A percentile compares a stretch with the other conserved stretches of the same genome.
Evolutionary conservation across 1,140 invertebrate species (phyloP).

Genomic region (Zophobas atratus): DNA sequence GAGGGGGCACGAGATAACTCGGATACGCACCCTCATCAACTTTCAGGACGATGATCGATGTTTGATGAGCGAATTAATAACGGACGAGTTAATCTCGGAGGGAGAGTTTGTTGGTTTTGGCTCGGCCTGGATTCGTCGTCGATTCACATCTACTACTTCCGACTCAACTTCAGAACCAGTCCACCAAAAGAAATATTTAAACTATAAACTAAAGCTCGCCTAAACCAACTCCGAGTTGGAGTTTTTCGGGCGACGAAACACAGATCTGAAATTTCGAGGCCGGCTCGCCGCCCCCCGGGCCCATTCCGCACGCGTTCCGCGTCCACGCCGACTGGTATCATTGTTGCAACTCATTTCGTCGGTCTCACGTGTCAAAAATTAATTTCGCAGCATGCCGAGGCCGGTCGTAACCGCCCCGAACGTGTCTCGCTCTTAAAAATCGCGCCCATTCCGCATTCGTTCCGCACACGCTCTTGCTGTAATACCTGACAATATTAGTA

Average conservation of each 20-base stretch:
- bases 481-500: conserved; percentile 47
- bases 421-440: conserved; percentile 20
- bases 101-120: conserved; percentile 8
- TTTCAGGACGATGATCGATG: conserved; percentile 15
- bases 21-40: conserved; percentile 23
- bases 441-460: conserved; percentile 11
- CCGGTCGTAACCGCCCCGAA: neutral
- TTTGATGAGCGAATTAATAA: conserved; percentile 34
- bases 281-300: neutral
- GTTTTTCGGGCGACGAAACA: neutral
- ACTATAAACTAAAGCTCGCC: too few species aligned
- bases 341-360: too few species aligned
- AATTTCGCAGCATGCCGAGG: conserved; percentile 25
- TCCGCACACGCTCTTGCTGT: conserved; percentile 16
- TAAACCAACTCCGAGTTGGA: too few species aligned
- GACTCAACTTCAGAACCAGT: too few species aligned
- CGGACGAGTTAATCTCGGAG: neutral
- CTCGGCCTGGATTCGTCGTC: neutral
- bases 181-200: neutral
- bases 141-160: too few species aligned
- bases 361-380: conserved; percentile 13
- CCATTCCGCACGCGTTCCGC: too few species aligned
- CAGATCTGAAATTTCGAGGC: neutral
- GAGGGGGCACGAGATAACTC: conserved; percentile 12
- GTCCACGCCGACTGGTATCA: too few species aligned